Conservation (phyloP, 1,140 invertebrate genomes). For the Pseudomyrmex sp. region DNA sequence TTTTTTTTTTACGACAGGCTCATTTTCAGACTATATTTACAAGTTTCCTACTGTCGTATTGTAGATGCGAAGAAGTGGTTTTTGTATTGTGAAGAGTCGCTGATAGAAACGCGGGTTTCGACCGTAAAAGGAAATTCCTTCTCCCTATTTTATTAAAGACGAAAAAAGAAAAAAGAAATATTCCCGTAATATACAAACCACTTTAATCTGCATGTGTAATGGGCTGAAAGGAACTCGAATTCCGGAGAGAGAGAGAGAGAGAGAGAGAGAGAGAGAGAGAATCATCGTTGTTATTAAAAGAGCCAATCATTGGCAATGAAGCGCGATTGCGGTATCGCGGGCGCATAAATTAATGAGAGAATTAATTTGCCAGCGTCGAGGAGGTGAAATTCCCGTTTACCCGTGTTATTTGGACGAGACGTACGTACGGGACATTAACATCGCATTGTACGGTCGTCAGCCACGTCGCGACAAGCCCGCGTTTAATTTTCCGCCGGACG, state of each 20-base stretch:
- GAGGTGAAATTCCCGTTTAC: conserved; percentile 36
- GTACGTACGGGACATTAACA: conserved; percentile 37
- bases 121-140: too few species aligned
- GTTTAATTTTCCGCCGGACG: conserved; percentile 38
- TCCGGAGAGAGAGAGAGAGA: background rate
- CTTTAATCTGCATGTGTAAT: background rate
- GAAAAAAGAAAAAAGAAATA: conserved; percentile 3
- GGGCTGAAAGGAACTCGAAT: too few species aligned
- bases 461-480: conserved; percentile 27
- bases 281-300: conserved; percentile 32
- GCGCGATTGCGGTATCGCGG: conserved; percentile 21
- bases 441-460: conserved; percentile 45
- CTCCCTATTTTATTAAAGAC: too few species aligned
- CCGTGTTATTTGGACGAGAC: conserved; percentile 37
- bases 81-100: too few species aligned
- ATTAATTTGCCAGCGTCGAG: conserved; percentile 41
- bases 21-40: too few species aligned
- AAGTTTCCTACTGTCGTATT: too few species aligned
- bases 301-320: conserved; percentile 2
- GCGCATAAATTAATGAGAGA: conserved; percentile 50
- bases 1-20: too few species aligned
- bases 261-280: background rate
- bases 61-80: too few species aligned
- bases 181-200: background rate
- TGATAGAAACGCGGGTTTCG: too few species aligned